Conservation (phyloP, 2,888 invertebrate genomes). For the Parascotia fuliginaria region DNA sequence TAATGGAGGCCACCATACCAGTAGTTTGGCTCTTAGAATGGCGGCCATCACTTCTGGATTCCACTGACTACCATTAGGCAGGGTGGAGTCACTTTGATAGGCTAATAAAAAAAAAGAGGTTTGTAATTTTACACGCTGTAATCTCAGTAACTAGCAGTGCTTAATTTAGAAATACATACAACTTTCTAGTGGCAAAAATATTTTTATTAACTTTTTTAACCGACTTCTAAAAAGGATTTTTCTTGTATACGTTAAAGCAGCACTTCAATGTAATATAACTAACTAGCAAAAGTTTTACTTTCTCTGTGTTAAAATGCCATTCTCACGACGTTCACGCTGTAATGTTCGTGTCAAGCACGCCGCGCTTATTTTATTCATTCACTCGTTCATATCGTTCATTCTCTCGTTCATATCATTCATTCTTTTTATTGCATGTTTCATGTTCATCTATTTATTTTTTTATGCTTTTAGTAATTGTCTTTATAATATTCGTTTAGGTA, state of each 20-base stretch:
- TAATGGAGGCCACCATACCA: too few relatives aligned
- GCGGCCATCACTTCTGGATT: too few relatives aligned
- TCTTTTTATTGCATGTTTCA: conserved; percentile 48
- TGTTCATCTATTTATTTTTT: conserved; percentile 35
- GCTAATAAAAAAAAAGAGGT: too few relatives aligned
- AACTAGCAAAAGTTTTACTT: conserved; percentile 60
- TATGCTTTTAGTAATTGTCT: conserved; percentile 14
- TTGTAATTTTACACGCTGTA: too few relatives aligned
- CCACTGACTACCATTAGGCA: too few relatives aligned
- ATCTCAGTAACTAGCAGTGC: too few relatives aligned
- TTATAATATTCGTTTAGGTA: not conserved
- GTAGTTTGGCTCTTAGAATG: too few relatives aligned
- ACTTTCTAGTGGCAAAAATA: too few relatives aligned
- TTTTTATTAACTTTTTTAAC: too few relatives aligned
- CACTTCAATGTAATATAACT: not conserved
- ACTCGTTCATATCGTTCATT: conserved; percentile 45
- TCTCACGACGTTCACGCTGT: conserved; percentile 49
- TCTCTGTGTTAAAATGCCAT: conserved; percentile 73
- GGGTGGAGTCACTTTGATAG: too few relatives aligned
- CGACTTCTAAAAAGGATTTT: not conserved
- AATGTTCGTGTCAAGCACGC: conserved; percentile 46
- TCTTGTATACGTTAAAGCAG: conserved; percentile 11
- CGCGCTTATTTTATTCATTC: conserved; percentile 33
- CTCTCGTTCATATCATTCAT: conserved; percentile 10
- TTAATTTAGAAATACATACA: too few relatives aligned